Base-by-base conservation (phyloP, 2,113 vertebrate species). In the Sturnus vulgaris region DNA sequence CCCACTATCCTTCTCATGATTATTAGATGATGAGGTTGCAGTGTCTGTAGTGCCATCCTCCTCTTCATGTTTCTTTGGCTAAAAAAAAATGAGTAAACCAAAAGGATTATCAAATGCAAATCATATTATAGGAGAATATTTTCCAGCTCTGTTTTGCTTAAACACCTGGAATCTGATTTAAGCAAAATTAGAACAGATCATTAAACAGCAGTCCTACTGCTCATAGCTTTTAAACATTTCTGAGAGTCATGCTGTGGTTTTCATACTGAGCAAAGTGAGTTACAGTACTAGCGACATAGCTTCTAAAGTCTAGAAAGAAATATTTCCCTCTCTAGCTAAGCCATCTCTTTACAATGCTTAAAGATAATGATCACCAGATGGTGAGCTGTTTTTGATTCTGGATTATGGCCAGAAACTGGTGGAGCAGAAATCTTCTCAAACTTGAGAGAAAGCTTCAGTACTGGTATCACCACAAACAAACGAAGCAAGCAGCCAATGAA, bases 21-120 rank as follows among this genome's bases (percentile, higher is more conserved):
- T 98, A 88, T 98, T 99, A 37, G 98, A 98, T 77, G 99, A 99
- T 33, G 99, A 99, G 39, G 99, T 99, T 44, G 99, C 99, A 11
- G 98, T 98, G 92, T 99, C 99, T 56, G 99, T 99, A 42, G 98
- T 98, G n/a, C 98, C 98, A 91, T 98, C 98, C 84, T 99, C 98
- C 53, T 99, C 98, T 70, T 99, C 98, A 35, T 97, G 97, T 88
- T 98, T 98, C 97, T 98, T 99, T 92, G 97, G 98, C 98, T 98
- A 64, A 90, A 93, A 91, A 92, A 92, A 92, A 92, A 92, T 21
- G 31, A 96, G 66, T 30, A 90, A 92, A 92, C 12, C 60, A 93
- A 70, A 93, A 85, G 31, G 9, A 89, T 75, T 87, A 88, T 23
- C 39, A 60, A 78, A 63, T 25, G 57, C 40, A 86, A 53, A 42